Percentiles rank a stretch among this genome's conserved stretches.
phyloP scores from a whole-genome alignment of 2,797 vertebrate species.

The Pangasius larnaudii region DNA sequence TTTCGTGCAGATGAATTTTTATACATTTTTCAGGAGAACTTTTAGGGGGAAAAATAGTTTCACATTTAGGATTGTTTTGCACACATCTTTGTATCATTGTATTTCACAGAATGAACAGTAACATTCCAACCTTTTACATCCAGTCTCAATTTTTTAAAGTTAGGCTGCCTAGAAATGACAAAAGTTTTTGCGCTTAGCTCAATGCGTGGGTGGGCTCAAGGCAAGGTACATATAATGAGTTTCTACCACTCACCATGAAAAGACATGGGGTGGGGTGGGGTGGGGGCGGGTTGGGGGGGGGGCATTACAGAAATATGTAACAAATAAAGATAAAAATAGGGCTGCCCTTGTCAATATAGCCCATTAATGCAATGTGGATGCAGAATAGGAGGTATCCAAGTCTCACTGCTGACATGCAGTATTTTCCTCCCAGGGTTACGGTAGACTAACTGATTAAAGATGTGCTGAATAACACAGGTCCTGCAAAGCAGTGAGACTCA shows the following conservation, averaged over 20 bases:
- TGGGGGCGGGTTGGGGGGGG: too few relatives aligned
- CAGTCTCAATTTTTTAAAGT: neutral
- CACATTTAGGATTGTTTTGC: neutral
- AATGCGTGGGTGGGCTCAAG: neutral
- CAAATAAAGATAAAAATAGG: conserved; percentile 19
- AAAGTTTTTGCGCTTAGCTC: neutral
- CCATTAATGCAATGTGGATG: conserved; percentile 1
- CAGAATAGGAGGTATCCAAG: neutral
- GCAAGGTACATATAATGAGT: neutral
- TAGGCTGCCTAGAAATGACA: neutral
- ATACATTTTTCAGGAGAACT: neutral
- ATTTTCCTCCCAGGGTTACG: neutral
- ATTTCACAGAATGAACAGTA: neutral
- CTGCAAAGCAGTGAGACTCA: neutral
- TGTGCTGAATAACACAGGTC: neutral
- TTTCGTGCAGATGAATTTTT: neutral
- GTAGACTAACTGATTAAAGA: neutral
- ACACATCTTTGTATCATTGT: neutral
- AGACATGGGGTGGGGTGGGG: too few relatives aligned
- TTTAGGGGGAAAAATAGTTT: neutral
- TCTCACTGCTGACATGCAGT: conserved; percentile 3
- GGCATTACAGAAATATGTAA: neutral
- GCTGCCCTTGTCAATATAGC: neutral
- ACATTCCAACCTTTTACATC: neutral
- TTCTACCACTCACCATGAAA: neutral